Conservation (phyloP, 2,888 invertebrate genomes). For the Lepetodrilus schrolli region DNA sequence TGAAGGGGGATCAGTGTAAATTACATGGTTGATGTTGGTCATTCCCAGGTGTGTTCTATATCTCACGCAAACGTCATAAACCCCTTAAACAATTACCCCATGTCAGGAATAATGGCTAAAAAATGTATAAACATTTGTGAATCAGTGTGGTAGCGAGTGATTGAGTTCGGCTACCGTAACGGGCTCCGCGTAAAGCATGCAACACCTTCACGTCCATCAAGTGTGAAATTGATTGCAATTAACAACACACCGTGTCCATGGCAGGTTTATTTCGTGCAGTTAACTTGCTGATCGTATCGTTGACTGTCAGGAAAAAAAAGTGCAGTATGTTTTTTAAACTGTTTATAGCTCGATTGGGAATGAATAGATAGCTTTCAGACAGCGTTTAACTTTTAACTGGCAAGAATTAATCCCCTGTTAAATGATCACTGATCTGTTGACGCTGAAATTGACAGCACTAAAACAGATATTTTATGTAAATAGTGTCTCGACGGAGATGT, state of each 20-base stretch:
- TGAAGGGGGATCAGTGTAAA: slow-evolving; percentile 4
- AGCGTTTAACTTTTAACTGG: slow-evolving; percentile 11
- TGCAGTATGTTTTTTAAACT: background rate
- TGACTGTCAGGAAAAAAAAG: background rate
- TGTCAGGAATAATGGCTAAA: slow-evolving; percentile 13
- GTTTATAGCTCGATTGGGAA: background rate
- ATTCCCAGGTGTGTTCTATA: background rate
- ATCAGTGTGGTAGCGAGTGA: background rate
- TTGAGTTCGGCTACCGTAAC: background rate
- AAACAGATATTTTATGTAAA: background rate
- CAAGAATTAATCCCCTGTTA: background rate
- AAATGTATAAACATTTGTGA: slow-evolving; percentile 13
- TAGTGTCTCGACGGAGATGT: background rate
- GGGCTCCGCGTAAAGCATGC: background rate
- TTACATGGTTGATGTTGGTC: too few relatives aligned
- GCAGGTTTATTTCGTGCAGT: slow-evolving; percentile 25
- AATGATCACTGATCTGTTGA: slow-evolving; percentile 1
- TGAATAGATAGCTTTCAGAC: background rate
- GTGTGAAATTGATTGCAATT: slow-evolving; percentile 15
- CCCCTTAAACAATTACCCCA: background rate
- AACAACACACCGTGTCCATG: background rate
- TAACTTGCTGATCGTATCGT: slow-evolving; percentile 25
- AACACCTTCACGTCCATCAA: background rate
- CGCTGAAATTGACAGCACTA: background rate
- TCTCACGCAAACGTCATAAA: background rate